phyloP scores from a whole-genome alignment of 2,888 invertebrate species.

The Drosophila paucipuncta region DNA sequence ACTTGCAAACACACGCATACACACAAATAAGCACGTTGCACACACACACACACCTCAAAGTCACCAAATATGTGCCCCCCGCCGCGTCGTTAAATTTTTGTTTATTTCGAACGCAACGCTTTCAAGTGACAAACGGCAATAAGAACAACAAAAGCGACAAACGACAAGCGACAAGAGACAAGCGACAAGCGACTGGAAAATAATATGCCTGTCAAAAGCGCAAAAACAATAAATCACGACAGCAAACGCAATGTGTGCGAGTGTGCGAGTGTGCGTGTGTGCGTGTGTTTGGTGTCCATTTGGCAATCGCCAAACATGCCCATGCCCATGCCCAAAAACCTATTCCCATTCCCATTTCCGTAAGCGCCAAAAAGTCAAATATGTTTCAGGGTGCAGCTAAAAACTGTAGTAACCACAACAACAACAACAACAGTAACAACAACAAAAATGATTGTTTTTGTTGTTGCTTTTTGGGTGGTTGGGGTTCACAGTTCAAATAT shows the following conservation, averaged over 20 bases:
- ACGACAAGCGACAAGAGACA: constrained; percentile 27
- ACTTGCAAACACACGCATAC: constrained; percentile 23
- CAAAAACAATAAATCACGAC: constrained; percentile 70
- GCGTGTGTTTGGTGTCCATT: constrained; percentile 37
- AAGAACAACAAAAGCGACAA: constrained; percentile 37
- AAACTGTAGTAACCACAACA: constrained; percentile 36
- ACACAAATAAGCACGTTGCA: neutral
- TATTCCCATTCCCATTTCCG: constrained; percentile 28
- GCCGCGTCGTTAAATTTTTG: constrained; percentile 27
- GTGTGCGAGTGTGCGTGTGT: neutral
- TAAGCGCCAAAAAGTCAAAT: constrained; percentile 44
- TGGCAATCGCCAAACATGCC: constrained; percentile 46
- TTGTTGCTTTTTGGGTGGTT: constrained; percentile 14
- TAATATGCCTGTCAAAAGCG: constrained; percentile 71
- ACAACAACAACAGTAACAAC: constrained; percentile 7
- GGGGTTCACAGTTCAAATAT: constrained; percentile 33
- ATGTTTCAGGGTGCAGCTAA: constrained; percentile 21
- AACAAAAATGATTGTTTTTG: neutral
- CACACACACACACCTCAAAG: constrained; percentile 14
- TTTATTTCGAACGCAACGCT: constrained; percentile 40
- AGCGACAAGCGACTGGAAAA: constrained; percentile 54
- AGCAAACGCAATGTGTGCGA: constrained; percentile 45
- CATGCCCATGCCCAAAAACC: neutral
- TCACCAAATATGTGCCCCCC: constrained; percentile 31
- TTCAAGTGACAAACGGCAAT: constrained; percentile 45